Percentiles rank a stretch among this genome's conserved stretches.
Evolutionary conservation across 2,113 vertebrate genomes (phyloP).

Genomic region (Cochlearius cochlearius): DNA sequence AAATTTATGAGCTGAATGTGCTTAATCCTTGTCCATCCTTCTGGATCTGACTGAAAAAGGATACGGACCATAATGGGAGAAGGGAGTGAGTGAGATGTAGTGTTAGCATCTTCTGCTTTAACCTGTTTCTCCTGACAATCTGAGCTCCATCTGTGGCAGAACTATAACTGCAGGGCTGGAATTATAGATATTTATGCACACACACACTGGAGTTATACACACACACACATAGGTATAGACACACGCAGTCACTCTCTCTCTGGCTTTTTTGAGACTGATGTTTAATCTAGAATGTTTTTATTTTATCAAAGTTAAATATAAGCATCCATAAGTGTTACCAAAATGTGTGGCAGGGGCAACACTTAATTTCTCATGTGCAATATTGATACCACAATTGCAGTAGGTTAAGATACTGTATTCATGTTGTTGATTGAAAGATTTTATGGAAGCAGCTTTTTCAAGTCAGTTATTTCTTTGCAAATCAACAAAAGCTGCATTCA

Average conservation of each 20-base stretch:
- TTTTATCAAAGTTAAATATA: not conserved
- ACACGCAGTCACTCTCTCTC: too few relatives aligned
- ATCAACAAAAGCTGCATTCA: not conserved
- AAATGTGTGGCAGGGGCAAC: accelerated
- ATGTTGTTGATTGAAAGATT: not conserved
- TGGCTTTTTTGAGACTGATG: not conserved
- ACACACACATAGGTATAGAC: not conserved
- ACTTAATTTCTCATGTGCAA: not conserved
- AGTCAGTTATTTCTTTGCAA: not conserved
- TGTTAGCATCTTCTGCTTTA: not conserved
- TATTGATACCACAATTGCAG: not conserved
- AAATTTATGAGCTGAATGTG: not conserved
- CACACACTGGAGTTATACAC: not conserved
- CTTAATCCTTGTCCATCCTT: not conserved
- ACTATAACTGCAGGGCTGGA: not conserved
- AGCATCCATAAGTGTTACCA: not conserved
- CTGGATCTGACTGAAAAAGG: not conserved
- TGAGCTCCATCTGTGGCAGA: not conserved
- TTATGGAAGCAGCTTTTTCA: not conserved
- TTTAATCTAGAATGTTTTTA: not conserved
- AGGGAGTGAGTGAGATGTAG: not conserved
- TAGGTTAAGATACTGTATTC: not conserved
- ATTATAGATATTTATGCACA: not conserved
- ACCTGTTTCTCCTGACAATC: not conserved
- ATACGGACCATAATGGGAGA: not conserved